A percentile compares a stretch with the other conserved stretches of the same genome.
These are phyloP conservation scores for Drosophila suzukii DNA, from an alignment of 1,140 invertebrate genomes.

Conservation along the genomic window DNA sequence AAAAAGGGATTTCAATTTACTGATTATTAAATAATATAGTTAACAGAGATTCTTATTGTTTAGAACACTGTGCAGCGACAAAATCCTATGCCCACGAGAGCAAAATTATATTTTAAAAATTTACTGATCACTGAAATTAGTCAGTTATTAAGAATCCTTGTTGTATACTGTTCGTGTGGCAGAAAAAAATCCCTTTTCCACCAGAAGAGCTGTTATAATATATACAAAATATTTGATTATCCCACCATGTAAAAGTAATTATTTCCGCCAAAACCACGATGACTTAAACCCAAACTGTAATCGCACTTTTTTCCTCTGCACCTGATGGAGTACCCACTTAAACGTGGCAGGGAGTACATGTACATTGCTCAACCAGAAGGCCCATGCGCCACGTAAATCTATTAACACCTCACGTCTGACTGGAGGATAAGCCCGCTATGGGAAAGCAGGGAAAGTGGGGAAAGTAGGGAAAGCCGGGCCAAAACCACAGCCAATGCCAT, in stretches of 20 bases:
- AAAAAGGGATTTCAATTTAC: background rate
- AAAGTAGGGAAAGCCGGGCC: slow-evolving; percentile 3
- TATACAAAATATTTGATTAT: too few species aligned
- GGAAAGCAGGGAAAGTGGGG: background rate
- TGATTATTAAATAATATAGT: background rate
- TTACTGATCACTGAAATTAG: background rate
- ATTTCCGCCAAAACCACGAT: background rate
- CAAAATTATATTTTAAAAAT: background rate
- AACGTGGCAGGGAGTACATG: slow-evolving; percentile 51
- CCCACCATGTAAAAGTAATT: too few species aligned
- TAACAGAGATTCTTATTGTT: too few species aligned
- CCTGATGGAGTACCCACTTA: slow-evolving; percentile 14
- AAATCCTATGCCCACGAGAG: too few species aligned
- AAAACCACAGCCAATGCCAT: slow-evolving; percentile 35
- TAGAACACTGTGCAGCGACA: too few species aligned
- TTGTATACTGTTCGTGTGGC: too few species aligned
- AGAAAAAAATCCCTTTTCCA: too few species aligned
- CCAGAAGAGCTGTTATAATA: too few species aligned
- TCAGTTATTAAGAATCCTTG: too few species aligned
- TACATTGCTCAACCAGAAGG: slow-evolving; percentile 47
- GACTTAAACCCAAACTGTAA: background rate
- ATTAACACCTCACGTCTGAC: slow-evolving; percentile 71
- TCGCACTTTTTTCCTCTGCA: slow-evolving; percentile 6
- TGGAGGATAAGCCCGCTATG: slow-evolving; percentile 36
- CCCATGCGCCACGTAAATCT: slow-evolving; percentile 70